These are phyloP conservation scores for Ctenochaetus hawaiiensis DNA, from an alignment of 2,797 vertebrate species.

Conservation along the genomic window DNA sequence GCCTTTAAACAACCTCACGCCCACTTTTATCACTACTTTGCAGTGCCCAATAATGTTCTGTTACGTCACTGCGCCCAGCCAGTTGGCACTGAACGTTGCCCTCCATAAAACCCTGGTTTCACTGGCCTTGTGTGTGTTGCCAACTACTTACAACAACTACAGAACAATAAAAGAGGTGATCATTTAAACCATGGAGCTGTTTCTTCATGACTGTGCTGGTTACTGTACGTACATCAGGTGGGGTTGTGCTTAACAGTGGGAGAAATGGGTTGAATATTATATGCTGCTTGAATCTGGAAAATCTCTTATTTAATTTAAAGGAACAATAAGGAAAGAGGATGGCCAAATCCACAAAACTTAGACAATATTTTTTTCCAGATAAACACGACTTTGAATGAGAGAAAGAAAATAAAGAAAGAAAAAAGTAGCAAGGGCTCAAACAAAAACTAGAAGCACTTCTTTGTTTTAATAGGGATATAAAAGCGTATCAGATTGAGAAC, in stretches of 20 bases:
- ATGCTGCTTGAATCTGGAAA: not conserved
- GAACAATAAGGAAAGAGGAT: not conserved
- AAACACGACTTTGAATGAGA: not conserved
- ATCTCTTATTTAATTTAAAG: not conserved
- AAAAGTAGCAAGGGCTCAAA: not conserved
- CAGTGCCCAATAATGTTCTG: constrained; percentile 15
- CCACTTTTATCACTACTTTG: constrained; percentile 60
- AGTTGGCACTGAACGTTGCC: constrained; percentile 39
- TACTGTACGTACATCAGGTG: constrained; percentile 1
- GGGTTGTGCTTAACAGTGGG: not conserved
- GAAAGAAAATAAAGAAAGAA: too few species aligned
- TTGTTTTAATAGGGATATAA: constrained; percentile 3
- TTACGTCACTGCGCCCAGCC: constrained; percentile 29
- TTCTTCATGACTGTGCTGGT: not conserved
- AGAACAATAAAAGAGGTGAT: constrained; percentile 33
- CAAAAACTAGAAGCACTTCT: not conserved
- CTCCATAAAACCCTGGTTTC: constrained; percentile 41
- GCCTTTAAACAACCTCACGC: constrained; percentile 60
- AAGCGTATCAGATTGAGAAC: constrained; percentile 4
- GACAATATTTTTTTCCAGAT: not conserved
- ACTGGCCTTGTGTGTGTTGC: constrained; percentile 12
- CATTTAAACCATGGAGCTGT: constrained; percentile 6
- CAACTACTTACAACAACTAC: constrained; percentile 8
- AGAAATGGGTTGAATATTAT: not conserved
- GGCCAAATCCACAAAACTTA: rapidly evolving